Base-by-base conservation (phyloP, 1,140 invertebrate genomes). In the Procambarus virginalis region DNA sequence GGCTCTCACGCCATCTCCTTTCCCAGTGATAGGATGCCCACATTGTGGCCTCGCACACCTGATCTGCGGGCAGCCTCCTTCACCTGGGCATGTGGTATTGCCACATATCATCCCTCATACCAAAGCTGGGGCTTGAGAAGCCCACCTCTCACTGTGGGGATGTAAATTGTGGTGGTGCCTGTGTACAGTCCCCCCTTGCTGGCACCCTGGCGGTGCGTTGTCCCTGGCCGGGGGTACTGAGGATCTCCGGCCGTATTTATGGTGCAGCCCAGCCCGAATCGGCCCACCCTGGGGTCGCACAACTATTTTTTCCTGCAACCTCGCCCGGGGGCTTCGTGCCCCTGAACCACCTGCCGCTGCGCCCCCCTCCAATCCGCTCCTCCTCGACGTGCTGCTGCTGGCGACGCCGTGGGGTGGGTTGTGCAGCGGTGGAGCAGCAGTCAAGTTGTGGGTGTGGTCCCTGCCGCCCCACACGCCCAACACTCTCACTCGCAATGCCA, bases 281-380 rank as follows among this genome's bases (percentile, higher is more conserved):
- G 22, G 34, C 81, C 80, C 34, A 34, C 34, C 34, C 34, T 60
- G 8, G 60, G 60, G 58, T 34, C 81, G 34, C 64, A 64, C 64
- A 20, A 64, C 64, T 82, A 48, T 83, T 70, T 70, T 70, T 83
- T 34, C 60, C 81, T 83, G 22, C 60, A 68, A 64, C 81, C 64
- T 70, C 81, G 58, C 81, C 81, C 20, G 45, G 58, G 51, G 58
- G 58, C 58, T 6, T 68, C 64, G 20, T 46, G 46, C 64, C 64
- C 64, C 58, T 73, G 68, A 73, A n/a, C 68, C 68, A 73, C 14
- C 64, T 20, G 9, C 64, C 20, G 20, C 64, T 20, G 20, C 34
- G 34, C 34, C 55, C 55, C 55, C 55, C 55, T 58, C 55, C 55
- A 8, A 1, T 2, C 55, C 14, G 4, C 64, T 68, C 64, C 64